Conservation (phyloP, 2,113 vertebrate species). For the Psettodes erumei region DNA sequence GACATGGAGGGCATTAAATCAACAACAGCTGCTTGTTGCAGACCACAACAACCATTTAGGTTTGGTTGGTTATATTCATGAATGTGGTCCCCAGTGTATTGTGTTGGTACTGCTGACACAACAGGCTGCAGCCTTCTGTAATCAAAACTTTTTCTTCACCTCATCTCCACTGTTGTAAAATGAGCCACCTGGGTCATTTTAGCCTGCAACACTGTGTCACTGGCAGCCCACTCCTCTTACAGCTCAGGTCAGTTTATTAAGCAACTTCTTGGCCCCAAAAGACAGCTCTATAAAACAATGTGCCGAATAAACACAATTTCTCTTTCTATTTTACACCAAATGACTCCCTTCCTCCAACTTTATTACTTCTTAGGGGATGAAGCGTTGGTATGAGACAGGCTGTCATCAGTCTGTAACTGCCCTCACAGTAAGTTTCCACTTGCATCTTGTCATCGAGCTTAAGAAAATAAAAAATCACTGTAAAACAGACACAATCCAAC, state of each 20-base stretch:
- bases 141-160: neutral
- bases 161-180: neutral
- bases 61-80: neutral
- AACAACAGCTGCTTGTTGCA: neutral
- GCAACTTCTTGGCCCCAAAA: conserved; percentile 15
- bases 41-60: neutral
- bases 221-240: conserved; percentile 6
- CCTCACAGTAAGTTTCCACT: neutral
- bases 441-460: neutral
- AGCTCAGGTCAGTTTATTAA: conserved; percentile 30
- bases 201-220: neutral
- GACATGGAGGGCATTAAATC: neutral
- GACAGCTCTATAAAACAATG: conserved; percentile 43
- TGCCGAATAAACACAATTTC: conserved; percentile 18
- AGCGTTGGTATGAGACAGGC: neutral
- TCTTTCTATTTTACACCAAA: conserved; percentile 11
- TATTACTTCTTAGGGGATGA: conserved; percentile 19
- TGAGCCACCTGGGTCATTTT: conserved; percentile 2
- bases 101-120: neutral
- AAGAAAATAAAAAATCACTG: neutral
- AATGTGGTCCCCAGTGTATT: neutral
- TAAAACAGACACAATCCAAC: neutral
- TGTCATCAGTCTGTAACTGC: neutral
- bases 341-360: conserved; percentile 10
- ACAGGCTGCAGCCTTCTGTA: neutral